These are phyloP conservation scores for Poecilia latipinna DNA, from an alignment of 2,113 vertebrate species.

Conservation along the genomic window DNA sequence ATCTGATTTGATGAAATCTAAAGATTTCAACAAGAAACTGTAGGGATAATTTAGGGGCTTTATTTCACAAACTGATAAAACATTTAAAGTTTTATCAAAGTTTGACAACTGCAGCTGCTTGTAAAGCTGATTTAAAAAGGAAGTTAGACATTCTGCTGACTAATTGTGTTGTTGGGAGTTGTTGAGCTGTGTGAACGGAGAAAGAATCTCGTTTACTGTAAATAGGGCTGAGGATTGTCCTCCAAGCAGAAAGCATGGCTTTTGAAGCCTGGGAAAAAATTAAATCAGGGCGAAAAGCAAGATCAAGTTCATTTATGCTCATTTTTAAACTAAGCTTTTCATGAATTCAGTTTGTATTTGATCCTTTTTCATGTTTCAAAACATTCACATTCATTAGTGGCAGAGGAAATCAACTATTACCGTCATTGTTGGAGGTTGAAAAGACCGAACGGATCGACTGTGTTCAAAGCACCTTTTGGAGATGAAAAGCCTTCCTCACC, in stretches of 20 bases:
- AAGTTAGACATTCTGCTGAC: neutral
- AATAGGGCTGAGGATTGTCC: neutral
- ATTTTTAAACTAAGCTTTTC: neutral
- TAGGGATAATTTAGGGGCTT: neutral
- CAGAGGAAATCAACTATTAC: constrained; percentile 13
- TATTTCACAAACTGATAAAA: neutral
- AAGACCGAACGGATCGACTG: neutral
- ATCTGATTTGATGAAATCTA: too few relatives aligned
- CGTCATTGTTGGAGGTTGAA: constrained; percentile 1
- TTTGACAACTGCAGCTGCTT: neutral
- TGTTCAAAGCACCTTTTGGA: constrained; percentile 11
- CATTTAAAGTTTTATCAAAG: neutral
- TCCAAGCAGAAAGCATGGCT: neutral
- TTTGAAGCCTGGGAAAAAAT: constrained; percentile 1
- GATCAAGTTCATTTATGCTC: neutral
- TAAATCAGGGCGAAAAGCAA: neutral
- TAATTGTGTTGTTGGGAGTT: neutral
- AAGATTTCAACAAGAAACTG: too few relatives aligned
- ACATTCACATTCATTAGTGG: neutral
- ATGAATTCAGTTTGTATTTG: neutral
- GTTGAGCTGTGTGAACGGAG: neutral
- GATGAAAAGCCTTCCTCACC: constrained; percentile 11
- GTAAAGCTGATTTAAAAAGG: neutral
- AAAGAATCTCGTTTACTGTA: constrained; percentile 5
- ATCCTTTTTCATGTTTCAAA: neutral